These are phyloP conservation scores for Ptilorrhoa leucosticta DNA, from an alignment of 2,113 vertebrate genomes.

Conservation along the genomic window DNA sequence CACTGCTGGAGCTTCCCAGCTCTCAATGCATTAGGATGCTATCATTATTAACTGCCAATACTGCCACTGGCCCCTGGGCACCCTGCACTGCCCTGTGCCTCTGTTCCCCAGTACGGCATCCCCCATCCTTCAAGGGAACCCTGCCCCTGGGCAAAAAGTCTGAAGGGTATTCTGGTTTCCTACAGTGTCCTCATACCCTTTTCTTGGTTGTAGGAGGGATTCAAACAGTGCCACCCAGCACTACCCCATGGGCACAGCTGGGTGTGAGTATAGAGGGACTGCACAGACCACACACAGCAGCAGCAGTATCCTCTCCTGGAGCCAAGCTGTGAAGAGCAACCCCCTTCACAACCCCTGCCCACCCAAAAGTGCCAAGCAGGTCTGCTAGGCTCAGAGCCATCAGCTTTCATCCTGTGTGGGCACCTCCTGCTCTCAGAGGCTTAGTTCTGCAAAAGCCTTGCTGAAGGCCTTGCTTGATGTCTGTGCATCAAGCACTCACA, in stretches of 20 bases:
- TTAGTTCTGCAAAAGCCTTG: not conserved
- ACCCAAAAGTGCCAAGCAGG: not conserved
- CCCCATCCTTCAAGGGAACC: not conserved
- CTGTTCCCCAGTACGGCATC: not conserved
- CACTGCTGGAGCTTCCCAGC: not conserved
- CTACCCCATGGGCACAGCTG: not conserved
- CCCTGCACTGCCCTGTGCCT: not conserved
- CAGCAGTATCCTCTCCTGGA: not conserved
- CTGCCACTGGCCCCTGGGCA: not conserved
- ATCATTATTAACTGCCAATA: not conserved
- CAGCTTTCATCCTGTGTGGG: not conserved
- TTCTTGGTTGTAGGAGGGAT: not conserved
- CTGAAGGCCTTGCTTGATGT: not conserved
- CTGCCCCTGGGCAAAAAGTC: not conserved
- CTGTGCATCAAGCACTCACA: not conserved
- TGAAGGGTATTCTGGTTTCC: not conserved
- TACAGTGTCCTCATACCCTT: not conserved
- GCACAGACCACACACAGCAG: rapidly evolving
- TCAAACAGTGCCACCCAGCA: not conserved
- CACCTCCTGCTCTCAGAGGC: not conserved
- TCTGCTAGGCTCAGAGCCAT: not conserved
- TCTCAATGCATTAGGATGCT: not conserved
- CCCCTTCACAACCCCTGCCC: not conserved
- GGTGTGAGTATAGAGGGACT: not conserved
- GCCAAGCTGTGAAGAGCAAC: not conserved